These are phyloP conservation scores for Hyposoter didymator DNA, from an alignment of 2,888 invertebrate genomes.

Conservation along the genomic window DNA sequence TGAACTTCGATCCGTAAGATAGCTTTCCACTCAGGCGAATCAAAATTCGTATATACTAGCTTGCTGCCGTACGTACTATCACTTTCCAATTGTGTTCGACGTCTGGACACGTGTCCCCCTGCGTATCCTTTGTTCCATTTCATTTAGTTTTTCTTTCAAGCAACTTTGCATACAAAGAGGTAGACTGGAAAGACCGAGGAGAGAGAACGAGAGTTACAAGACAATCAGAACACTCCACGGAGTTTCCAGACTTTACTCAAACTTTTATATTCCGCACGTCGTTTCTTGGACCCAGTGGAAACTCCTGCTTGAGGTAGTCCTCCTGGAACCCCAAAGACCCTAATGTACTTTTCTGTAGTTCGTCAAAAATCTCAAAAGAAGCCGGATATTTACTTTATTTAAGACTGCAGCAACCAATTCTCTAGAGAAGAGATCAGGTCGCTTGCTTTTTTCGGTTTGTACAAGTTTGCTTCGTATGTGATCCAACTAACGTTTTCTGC, in stretches of 20 bases:
- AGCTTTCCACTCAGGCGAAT: slow-evolving; percentile 67
- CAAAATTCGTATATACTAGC: slow-evolving; percentile 57
- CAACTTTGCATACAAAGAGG: slow-evolving; percentile 28
- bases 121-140: slow-evolving; percentile 42
- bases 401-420: not conserved
- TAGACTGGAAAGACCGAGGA: not conserved
- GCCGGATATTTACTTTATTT: not conserved
- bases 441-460: not conserved
- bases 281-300: not conserved
- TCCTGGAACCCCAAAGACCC: not conserved
- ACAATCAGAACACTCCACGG: slow-evolving; percentile 2
- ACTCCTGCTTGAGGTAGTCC: slow-evolving; percentile 7
- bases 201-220: slow-evolving; percentile 10
- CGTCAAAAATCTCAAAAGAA: not conserved
- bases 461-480: not conserved
- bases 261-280: slow-evolving; percentile 20
- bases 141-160: slow-evolving; percentile 32
- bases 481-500: no score
- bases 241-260: slow-evolving; percentile 28
- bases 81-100: slow-evolving; percentile 32
- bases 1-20: slow-evolving; percentile 66
- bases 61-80: slow-evolving; percentile 36
- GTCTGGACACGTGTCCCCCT: slow-evolving; percentile 24
- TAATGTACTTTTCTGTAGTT: not conserved
- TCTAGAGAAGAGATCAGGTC: not conserved